phyloP scores from a whole-genome alignment of 2,888 invertebrate genomes.

The Tiliacea citrago region DNA sequence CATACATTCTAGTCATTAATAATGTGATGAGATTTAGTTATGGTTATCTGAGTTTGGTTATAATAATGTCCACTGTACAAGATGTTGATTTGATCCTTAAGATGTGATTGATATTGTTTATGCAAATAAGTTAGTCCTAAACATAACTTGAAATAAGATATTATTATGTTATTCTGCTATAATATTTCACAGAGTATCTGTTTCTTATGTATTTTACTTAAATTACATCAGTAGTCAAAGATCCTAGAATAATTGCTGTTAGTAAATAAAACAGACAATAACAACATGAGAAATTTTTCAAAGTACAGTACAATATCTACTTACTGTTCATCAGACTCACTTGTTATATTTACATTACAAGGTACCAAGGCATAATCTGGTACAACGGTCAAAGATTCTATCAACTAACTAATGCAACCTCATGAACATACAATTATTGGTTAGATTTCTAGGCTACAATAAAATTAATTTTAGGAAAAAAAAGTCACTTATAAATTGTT shows the following conservation, averaged over 20 bases:
- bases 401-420: background rate
- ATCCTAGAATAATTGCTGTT: background rate
- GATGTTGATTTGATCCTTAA: background rate
- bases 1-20: background rate
- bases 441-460: background rate
- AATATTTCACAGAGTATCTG: background rate
- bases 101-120: background rate
- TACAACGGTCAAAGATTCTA: background rate
- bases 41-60: constrained; percentile 4
- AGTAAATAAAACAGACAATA: background rate
- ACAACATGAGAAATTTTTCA: constrained; percentile 3
- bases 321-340: background rate
- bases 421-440: background rate
- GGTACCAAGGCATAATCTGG: background rate
- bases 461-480: too few species aligned
- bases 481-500: background rate
- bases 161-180: background rate
- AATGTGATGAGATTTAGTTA: background rate
- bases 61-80: constrained; percentile 4
- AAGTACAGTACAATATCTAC: background rate
- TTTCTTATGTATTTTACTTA: background rate
- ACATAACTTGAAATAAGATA: background rate
- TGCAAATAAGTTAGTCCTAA: constrained; percentile 2
- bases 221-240: background rate
- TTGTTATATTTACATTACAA: background rate